Evolutionary conservation across 1,140 invertebrate species (phyloP).

Genomic region (Leptinotarsa undecemlineata): DNA sequence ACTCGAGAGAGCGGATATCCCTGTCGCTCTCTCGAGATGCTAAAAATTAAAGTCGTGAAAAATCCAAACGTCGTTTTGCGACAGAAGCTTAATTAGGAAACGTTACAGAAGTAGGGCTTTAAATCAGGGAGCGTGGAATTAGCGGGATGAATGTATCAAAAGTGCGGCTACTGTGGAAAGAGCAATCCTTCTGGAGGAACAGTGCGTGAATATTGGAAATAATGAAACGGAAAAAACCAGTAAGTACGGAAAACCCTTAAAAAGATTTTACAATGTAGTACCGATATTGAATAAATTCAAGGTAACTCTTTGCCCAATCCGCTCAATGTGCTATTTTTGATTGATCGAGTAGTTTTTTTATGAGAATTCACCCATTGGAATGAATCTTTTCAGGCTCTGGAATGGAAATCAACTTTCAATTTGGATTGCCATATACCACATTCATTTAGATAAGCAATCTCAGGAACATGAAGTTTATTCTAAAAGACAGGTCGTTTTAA

Average conservation of each 20-base stretch:
- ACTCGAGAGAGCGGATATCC: constrained; percentile 37
- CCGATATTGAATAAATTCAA: too few species aligned
- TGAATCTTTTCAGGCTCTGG: too few species aligned
- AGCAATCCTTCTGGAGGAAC: not conserved
- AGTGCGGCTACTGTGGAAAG: not conserved
- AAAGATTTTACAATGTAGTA: not conserved
- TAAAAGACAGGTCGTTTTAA: too few species aligned
- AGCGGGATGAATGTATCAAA: constrained; percentile 38
- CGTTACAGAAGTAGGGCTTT: constrained; percentile 51
- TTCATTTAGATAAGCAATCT: too few species aligned
- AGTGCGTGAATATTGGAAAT: constrained; percentile 2
- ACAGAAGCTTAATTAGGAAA: constrained; percentile 58
- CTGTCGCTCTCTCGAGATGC: constrained; percentile 48
- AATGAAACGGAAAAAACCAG: not conserved
- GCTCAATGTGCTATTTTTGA: too few species aligned
- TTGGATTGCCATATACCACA: too few species aligned
- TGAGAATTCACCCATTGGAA: too few species aligned
- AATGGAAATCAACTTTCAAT: too few species aligned
- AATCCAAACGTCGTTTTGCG: constrained; percentile 54
- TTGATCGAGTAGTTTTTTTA: too few species aligned
- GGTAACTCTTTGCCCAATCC: too few species aligned
- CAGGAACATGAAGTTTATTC: too few species aligned
- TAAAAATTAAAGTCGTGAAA: constrained; percentile 51
- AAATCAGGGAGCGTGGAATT: constrained; percentile 53
- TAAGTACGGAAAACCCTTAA: not conserved